These are phyloP conservation scores for Pipistrellus pygmaeus DNA, from an alignment of 2,797 vertebrate species.

Conservation along the genomic window DNA sequence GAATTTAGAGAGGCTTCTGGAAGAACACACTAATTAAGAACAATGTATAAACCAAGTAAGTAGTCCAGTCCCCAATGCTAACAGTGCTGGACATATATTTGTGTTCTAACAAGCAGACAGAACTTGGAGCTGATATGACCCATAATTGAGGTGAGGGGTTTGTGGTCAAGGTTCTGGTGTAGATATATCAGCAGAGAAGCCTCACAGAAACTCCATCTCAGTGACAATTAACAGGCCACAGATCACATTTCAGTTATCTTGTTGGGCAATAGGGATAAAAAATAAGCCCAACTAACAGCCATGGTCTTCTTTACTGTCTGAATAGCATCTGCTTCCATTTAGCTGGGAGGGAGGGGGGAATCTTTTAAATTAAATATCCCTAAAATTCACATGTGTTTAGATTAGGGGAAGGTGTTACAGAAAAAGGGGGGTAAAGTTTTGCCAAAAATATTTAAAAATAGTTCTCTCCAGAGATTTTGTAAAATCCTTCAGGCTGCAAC, in stretches of 20 bases:
- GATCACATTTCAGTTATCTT: neutral
- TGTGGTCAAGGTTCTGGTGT: neutral
- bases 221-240: neutral
- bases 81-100: neutral
- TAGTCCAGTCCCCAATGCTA: neutral
- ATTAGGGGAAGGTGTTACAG: slow-evolving; percentile 39
- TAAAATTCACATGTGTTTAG: slow-evolving; percentile 51
- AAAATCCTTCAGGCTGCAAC: slow-evolving; percentile 1
- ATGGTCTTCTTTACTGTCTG: slow-evolving; percentile 50
- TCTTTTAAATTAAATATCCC: slow-evolving; percentile 60
- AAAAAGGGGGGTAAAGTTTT: neutral
- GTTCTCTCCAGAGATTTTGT: slow-evolving; percentile 50
- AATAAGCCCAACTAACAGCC: neutral
- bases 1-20: neutral
- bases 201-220: neutral
- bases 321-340: slow-evolving; percentile 62
- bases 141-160: neutral
- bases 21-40: neutral
- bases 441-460: slow-evolving; percentile 41
- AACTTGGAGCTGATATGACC: neutral
- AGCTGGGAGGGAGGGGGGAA: neutral
- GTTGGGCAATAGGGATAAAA: neutral
- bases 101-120: neutral
- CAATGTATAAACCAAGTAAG: neutral
- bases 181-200: neutral